Percentiles rank a stretch among this genome's conserved stretches.
These are phyloP conservation scores for Argyrosomus regius DNA, from an alignment of 2,797 vertebrate genomes.

Conservation along the genomic window DNA sequence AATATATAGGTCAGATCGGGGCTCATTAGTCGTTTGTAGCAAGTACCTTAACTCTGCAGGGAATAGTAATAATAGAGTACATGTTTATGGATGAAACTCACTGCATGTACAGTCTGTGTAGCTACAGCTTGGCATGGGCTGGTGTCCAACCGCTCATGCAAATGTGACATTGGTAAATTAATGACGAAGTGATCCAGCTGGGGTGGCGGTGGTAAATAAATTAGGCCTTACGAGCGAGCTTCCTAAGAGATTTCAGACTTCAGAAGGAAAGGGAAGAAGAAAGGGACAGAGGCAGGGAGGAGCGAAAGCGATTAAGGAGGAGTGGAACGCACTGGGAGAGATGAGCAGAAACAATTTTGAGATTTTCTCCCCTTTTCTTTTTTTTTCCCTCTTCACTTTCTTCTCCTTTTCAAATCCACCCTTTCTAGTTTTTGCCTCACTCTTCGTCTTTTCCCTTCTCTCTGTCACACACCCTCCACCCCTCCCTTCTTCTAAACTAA, in stretches of 20 bases:
- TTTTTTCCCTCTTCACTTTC: constrained; percentile 14
- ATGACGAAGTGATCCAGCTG: constrained; percentile 70
- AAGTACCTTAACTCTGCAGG: constrained; percentile 63
- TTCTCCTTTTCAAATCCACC: constrained; percentile 25
- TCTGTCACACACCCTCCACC: not conserved
- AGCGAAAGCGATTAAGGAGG: constrained; percentile 36
- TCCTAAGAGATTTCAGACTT: constrained; percentile 73
- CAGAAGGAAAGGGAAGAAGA: constrained; percentile 67
- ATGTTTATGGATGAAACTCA: constrained; percentile 75
- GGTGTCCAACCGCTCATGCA: constrained; percentile 64
- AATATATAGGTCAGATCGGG: constrained; percentile 74
- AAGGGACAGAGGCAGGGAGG: constrained; percentile 54
- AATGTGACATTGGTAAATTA: constrained; percentile 75
- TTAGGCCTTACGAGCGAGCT: constrained; percentile 64
- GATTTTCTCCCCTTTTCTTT: constrained; percentile 23
- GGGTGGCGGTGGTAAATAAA: constrained; percentile 74
- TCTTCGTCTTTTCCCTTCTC: constrained; percentile 12
- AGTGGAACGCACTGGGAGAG: constrained; percentile 43
- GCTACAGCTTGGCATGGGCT: constrained; percentile 31
- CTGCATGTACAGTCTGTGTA: constrained; percentile 38
- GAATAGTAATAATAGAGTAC: constrained; percentile 63
- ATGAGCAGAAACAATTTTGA: constrained; percentile 53
- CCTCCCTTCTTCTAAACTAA: constrained; percentile 17
- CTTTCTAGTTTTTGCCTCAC: constrained; percentile 28
- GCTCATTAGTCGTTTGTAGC: constrained; percentile 76